phyloP scores from a whole-genome alignment of 2,888 invertebrate species.

The Teleiodes luculella region DNA sequence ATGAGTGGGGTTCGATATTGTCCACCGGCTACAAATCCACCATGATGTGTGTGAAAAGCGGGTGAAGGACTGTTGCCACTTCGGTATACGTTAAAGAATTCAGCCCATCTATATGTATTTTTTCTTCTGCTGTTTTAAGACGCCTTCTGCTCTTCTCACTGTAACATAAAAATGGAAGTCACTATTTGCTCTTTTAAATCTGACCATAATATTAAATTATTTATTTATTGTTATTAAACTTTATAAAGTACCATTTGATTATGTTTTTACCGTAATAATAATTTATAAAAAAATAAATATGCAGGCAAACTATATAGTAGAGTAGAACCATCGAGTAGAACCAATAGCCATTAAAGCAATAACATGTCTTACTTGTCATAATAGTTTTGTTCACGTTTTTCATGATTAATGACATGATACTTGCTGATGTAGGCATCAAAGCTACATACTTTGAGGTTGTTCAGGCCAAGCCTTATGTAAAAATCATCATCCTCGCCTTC shows the following conservation, averaged over 20 bases:
- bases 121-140: slow-evolving; percentile 62
- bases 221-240: too few relatives aligned
- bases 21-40: slow-evolving; percentile 66
- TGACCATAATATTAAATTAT: too few relatives aligned
- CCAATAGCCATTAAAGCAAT: neutral
- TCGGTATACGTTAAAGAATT: slow-evolving; percentile 79
- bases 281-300: too few relatives aligned
- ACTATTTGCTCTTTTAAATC: too few relatives aligned
- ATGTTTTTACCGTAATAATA: too few relatives aligned
- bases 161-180: too few relatives aligned
- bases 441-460: slow-evolving; percentile 51
- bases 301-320: too few relatives aligned
- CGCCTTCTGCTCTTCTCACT: slow-evolving; percentile 70
- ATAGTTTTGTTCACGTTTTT: neutral
- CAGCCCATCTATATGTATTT: slow-evolving; percentile 80
- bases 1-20: neutral
- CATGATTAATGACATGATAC: slow-evolving; percentile 1
- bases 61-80: slow-evolving; percentile 75
- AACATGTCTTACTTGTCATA: neutral
- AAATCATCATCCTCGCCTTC: slow-evolving; percentile 74
- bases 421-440: slow-evolving; percentile 21
- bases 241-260: too few relatives aligned
- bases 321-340: too few relatives aligned
- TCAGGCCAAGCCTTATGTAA: slow-evolving; percentile 37
- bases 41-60: slow-evolving; percentile 81